Evolutionary conservation across 2,797 vertebrate species (phyloP).

Genomic region (Cottoperca gobio): DNA sequence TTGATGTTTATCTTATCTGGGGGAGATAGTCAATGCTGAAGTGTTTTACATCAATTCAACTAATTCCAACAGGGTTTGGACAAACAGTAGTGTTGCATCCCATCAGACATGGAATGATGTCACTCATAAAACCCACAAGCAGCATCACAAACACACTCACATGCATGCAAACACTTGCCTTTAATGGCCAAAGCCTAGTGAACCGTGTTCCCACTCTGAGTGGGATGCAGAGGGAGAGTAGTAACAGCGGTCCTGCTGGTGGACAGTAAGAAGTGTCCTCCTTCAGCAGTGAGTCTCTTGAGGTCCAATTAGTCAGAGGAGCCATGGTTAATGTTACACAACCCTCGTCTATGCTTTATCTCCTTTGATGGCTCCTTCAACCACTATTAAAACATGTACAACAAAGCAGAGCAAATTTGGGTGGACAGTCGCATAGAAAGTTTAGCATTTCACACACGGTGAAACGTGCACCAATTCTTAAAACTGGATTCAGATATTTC

Average conservation of each 20-base stretch:
- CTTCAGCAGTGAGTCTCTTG: conserved; percentile 50
- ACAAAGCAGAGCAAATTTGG: conserved; percentile 48
- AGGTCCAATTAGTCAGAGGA: conserved; percentile 70
- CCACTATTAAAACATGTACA: conserved; percentile 38
- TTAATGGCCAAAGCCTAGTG: conserved; percentile 22
- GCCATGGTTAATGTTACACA: conserved; percentile 55
- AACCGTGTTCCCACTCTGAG: conserved; percentile 16
- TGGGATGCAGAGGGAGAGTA: conserved; percentile 28
- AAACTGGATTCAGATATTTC: neutral
- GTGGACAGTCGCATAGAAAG: conserved; percentile 24
- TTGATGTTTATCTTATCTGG: conserved; percentile 70
- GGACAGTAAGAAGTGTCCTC: conserved; percentile 54
- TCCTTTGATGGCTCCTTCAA: conserved; percentile 58
- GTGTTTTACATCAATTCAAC: conserved; percentile 69
- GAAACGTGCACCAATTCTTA: neutral
- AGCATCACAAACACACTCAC: conserved; percentile 3
- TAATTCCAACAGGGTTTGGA: conserved; percentile 54
- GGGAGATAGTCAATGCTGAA: conserved; percentile 66
- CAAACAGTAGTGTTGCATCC: conserved; percentile 42
- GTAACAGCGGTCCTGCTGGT: conserved; percentile 38
- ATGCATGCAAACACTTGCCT: conserved; percentile 17
- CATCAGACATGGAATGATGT: conserved; percentile 44
- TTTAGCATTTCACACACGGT: neutral
- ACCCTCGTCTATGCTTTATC: conserved; percentile 45
- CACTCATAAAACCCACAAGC: conserved; percentile 9